These are phyloP conservation scores for Cisticola juncidis DNA, from an alignment of 2,113 vertebrate species.

Conservation along the genomic window DNA sequence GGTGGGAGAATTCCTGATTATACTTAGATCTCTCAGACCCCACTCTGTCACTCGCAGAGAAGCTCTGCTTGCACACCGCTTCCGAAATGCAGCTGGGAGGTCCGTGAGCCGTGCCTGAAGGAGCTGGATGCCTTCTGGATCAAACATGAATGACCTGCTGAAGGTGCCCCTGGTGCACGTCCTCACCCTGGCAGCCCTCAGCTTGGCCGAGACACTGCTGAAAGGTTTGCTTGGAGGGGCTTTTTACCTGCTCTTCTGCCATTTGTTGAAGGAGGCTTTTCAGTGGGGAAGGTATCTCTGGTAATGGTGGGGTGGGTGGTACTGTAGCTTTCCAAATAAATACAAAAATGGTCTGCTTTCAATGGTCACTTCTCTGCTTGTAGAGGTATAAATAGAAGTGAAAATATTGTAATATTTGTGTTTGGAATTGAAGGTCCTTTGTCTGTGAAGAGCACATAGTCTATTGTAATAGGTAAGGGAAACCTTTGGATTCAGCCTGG, in stretches of 20 bases:
- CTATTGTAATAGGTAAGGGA: not conserved
- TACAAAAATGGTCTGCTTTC: not conserved
- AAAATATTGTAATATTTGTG: not conserved
- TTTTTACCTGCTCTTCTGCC: constrained; percentile 16
- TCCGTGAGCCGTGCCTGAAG: constrained; percentile 58
- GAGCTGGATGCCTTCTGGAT: constrained; percentile 57
- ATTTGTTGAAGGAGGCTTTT: not conserved
- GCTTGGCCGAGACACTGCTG: constrained; percentile 75
- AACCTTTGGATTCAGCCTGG: not conserved
- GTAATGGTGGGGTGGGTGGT: not conserved
- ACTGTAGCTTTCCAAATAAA: fast-evolving
- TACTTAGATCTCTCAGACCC: constrained; percentile 78
- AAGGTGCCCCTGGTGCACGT: constrained; percentile 77
- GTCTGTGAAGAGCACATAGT: not conserved
- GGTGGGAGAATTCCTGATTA: constrained; percentile 83
- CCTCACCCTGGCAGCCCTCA: constrained; percentile 77
- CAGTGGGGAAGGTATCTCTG: not conserved
- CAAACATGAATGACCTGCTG: constrained; percentile 82
- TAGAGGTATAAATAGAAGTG: not conserved
- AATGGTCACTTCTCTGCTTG: not conserved
- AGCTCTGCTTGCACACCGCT: constrained; percentile 37
- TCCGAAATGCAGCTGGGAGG: constrained; percentile 75
- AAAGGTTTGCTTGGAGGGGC: constrained; percentile 82
- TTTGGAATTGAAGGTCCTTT: not conserved
- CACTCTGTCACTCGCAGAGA: constrained; percentile 56